Conservation (phyloP, 2,888 invertebrate genomes). For the Phasia obesa region DNA sequence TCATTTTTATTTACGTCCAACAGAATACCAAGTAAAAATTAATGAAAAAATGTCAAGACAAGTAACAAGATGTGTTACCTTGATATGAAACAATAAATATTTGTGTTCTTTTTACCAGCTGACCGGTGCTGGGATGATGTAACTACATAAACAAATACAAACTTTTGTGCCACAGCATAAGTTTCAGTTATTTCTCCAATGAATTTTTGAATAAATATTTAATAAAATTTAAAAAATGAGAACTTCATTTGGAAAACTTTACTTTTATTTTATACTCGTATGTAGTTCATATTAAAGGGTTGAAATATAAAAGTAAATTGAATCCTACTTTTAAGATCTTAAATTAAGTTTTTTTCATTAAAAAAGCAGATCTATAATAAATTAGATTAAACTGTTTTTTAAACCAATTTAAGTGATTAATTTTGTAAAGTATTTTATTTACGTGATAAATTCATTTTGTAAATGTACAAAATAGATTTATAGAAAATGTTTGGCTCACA, state of each 20-base stretch:
- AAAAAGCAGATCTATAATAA: neutral
- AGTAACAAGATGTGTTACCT: constrained; percentile 14
- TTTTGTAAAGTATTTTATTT: too few relatives aligned
- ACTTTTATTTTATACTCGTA: too few relatives aligned
- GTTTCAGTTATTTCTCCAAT: neutral
- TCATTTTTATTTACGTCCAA: neutral
- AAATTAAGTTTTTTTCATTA: neutral
- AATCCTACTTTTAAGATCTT: neutral
- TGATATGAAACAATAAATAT: constrained; percentile 20
- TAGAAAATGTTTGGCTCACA: too few relatives aligned
- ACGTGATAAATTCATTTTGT: too few relatives aligned
- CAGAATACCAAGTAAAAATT: constrained; percentile 35
- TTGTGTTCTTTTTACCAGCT: constrained; percentile 42
- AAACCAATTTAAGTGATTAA: too few relatives aligned
- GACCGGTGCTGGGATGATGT: constrained; percentile 39
- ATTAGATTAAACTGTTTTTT: neutral
- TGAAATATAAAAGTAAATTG: neutral
- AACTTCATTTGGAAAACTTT: too few relatives aligned
- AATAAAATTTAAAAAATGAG: neutral
- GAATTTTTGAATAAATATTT: neutral
- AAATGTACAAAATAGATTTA: too few relatives aligned
- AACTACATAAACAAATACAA: constrained; percentile 1
- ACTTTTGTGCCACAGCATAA: neutral
- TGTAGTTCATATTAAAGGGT: neutral
- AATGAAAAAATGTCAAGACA: constrained; percentile 21